Evolutionary conservation across 2,888 invertebrate genomes (phyloP), one percentile per base, ranked within the genome.

Genomic region (Tetragonisca angustula): DNA sequence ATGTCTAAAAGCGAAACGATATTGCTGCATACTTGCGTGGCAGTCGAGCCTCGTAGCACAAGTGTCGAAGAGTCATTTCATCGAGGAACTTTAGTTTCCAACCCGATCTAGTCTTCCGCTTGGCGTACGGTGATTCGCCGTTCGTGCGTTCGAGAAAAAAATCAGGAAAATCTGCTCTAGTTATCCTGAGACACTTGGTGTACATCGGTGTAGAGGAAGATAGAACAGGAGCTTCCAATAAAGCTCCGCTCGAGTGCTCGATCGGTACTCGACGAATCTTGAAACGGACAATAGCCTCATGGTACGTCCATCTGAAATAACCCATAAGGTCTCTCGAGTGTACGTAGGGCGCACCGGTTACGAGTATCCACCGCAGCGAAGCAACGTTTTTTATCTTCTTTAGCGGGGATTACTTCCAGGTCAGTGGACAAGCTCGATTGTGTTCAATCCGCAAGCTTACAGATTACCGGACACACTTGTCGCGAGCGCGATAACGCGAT

Each of bases 391-490:
- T 84, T 88, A 90, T 90, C 90, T 89, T 87, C 89, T 89, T 88
- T 83, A 71, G 80, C 79, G 62, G 81, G 88, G 92, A 91, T 92
- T 92, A 91, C 81, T 92, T 91, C 89, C 82, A 88, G 90, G 90
- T 92, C 90, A 90, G 84, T 81, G 86, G 86, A 86, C 86, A 80
- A 73, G 75, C 83, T 65, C 87, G 85, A 87, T 89, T 82, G 75
- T 70, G 77, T 88, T 82, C 87, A 79, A 85, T 85, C 81, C 79
- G 32, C 81, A 72, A 86, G 87, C 88, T 89, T 84, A 87, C 90
- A 84, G 89, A 90, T 90, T 90, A 90, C 86, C 76, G 87, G 88
- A 76, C 89, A 85, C 83, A 79, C 88, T 89, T 86, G 84, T 69
- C 85, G 64, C 24, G 27, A 61, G 61, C 52, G 76, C 50, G 72